Evolutionary conservation across 2,888 invertebrate species (phyloP), one percentile per base, ranked within the genome.

Genomic region (Sabatieria punctata): DNA sequence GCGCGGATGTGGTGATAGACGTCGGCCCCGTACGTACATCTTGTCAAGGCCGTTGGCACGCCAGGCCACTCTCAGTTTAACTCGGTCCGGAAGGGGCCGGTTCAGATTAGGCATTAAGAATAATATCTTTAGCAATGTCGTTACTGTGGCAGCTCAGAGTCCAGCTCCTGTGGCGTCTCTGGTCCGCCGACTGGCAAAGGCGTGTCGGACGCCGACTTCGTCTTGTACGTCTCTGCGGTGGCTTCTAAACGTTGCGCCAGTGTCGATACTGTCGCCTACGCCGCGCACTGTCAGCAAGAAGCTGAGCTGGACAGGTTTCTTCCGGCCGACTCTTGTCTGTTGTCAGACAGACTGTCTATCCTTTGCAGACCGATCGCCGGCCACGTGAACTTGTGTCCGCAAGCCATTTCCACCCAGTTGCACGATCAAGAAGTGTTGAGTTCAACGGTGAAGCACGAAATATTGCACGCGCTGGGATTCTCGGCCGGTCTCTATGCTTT

Each of bases 261-360:
- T 0, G 73, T 82, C 51, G 91, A 93, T 0, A 88, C 93, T 1
- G 52, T 65, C 4, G 93, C 95, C 0, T 95, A 93, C 69, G 93
- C 95, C 1, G 91, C 93, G 0, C 95, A 97, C 67, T 97, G 97
- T 60, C 95, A 97, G 65, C 89, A 91, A 66, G 95, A 97, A 68
- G 76, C 81, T 0, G 80, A 81, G 0, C 70, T 91, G 30, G 95
- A 97, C 70, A 75, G 84, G 82, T 82, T n/a, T n/a, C n/a, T n/a
- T n/a, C 59, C 59, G 56, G 33, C 15, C 24, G 24, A 18, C 15
- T 13, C 33, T 41, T 41, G 15, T 22, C n/a, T n/a, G n/a, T n/a
- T n/a, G n/a, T n/a, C n/a, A n/a, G n/a, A n/a, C n/a, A n/a, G n/a
- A n/a, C n/a, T n/a, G n/a, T n/a, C n/a, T n/a, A n/a, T n/a, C n/a